Percentiles rank a stretch among this genome's conserved stretches.
phyloP scores from a whole-genome alignment of 2,113 vertebrate species.

The Blennius ocellaris region DNA sequence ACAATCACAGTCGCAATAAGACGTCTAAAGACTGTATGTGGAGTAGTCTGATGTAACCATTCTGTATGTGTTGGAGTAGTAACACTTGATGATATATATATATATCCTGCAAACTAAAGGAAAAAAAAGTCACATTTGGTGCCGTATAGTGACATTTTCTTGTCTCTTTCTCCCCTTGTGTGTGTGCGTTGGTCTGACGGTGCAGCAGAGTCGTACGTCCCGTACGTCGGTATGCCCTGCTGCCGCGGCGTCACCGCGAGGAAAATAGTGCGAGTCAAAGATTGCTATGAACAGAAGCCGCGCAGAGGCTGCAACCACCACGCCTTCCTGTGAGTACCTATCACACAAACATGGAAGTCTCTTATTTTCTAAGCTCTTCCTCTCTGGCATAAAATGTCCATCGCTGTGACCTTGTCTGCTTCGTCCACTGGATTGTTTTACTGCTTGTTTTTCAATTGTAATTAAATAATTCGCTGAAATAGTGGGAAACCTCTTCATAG shows the following conservation, averaged over 20 bases:
- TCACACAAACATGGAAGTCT: too few relatives aligned
- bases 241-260: neutral
- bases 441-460: too few relatives aligned
- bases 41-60: too few relatives aligned
- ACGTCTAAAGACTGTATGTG: too few relatives aligned
- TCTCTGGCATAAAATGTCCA: neutral
- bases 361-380: neutral
- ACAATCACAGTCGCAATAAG: too few relatives aligned
- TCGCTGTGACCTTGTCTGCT: neutral
- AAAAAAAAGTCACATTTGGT: neutral
- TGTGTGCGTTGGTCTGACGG: neutral
- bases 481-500: too few relatives aligned
- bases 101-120: too few relatives aligned
- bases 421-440: too few relatives aligned
- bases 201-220: constrained; percentile 18
- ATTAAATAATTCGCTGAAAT: too few relatives aligned
- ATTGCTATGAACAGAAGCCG: constrained; percentile 30
- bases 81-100: too few relatives aligned
- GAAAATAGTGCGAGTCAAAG: rapidly evolving
- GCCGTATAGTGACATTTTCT: neutral
- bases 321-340: constrained; percentile 52
- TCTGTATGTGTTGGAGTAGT: too few relatives aligned
- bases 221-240: neutral
- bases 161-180: neutral
- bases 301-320: constrained; percentile 3